Evolutionary conservation across 2,888 invertebrate species (phyloP), one percentile per base, ranked within the genome.

Genomic region (Pyrgus malvae): DNA sequence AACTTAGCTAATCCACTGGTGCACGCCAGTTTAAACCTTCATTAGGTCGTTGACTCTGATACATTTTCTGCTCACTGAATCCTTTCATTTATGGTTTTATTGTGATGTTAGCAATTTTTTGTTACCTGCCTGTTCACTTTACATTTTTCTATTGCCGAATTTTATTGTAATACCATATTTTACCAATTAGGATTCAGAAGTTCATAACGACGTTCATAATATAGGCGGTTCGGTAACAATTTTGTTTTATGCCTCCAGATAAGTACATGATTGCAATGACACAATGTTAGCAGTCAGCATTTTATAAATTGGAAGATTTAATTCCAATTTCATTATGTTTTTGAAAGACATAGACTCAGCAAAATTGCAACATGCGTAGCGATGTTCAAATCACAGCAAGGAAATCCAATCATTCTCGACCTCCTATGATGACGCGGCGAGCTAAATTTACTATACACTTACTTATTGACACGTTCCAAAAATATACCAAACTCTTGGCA

Each of bases 401-500:
- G 70, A 72, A 78, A 83, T 84, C 76, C 81, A 83, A 84, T 84
- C 75, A 83, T 79, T 81, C 70, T 69, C 69, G 70, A 71, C 76
- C 74, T 75, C 70, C 65, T 69, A 64, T 66, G 72, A 78, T 88
- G 88, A 88, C 86, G 86, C 83, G 83, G 81, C 81, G 77, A 63
- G 72, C 89, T 89, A 89, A 83, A 86, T 84, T 84, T 89, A 88
- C 83, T 77, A 76, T 80, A 83, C 85, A 87, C 88, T 88, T 86
- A 89, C 82, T 87, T 90, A 89, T 90, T 89, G 90, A 89, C 89
- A 87, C 83, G 88, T 80, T 87, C 89, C 87, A 83, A 88, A 89
- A 90, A 90, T 89, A 89, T 76, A 78, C 76, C 71, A 62, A 72
- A 76, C 69, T 83, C 87, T 89, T 89, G 89, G 89, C 89, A 87